A percentile compares a stretch with the other conserved stretches of the same genome.
phyloP scores from a whole-genome alignment of 2,113 vertebrate species.

The Nannospalax galili region DNA sequence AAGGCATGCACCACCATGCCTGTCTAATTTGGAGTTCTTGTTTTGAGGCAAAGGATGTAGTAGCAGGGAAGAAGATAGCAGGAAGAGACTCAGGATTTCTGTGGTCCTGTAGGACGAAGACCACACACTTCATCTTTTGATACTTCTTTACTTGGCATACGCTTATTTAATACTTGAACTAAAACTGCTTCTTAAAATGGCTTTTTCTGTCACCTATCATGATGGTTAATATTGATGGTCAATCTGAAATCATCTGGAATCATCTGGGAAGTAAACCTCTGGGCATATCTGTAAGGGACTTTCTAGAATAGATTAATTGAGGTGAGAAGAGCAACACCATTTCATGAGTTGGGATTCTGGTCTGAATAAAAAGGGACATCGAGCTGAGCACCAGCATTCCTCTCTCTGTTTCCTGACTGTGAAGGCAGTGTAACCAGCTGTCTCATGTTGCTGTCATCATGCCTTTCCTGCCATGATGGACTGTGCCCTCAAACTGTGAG shows the following conservation, averaged over 20 bases:
- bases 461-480: no score
- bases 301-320: not conserved
- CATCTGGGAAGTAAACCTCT: not conserved
- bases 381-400: not conserved
- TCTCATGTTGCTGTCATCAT: not conserved
- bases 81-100: not conserved
- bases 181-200: slow-evolving; percentile 26
- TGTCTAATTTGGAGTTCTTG: not conserved
- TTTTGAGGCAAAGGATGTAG: not conserved
- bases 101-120: not conserved
- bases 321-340: not conserved
- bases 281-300: no score
- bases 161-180: slow-evolving; percentile 42
- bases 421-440: not conserved
- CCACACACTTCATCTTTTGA: not conserved
- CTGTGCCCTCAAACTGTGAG: not conserved
- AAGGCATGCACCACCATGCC: no score
- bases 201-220: not conserved
- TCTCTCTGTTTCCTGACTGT: not conserved
- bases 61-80: not conserved
- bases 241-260: not conserved
- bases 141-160: not conserved
- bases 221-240: not conserved
- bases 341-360: no score
- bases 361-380: not conserved